Base-by-base conservation (phyloP, 2,888 invertebrate species). In the Zaprionus lineosus region DNA sequence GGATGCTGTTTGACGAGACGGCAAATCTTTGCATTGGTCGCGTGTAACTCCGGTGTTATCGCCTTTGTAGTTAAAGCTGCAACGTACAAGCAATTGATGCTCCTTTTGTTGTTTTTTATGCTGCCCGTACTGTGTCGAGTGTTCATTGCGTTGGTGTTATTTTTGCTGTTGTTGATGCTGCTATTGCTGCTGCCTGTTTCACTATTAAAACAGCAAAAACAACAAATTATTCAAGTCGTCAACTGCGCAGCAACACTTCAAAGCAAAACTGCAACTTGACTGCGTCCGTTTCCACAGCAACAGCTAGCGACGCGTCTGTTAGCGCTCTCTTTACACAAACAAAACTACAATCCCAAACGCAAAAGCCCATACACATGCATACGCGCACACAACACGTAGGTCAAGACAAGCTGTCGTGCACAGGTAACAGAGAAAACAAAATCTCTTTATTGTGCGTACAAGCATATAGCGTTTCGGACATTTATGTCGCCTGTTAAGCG, bases 11-110 rank as follows among this genome's bases (percentile, higher is more conserved):
- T 71, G 19, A 89, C 88, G 26, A 89, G 52, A 1, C 86, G 83
- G 12, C 88, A 89, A 14, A 89, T 83, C 65, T 86, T 88, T 0
- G 85, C 77, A 53, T 89, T 89, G 6, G 78, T 66, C 37, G 76
- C 74, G 24, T 84, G 87, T 62, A 82, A 70, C 34, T 88, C 87
- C 12, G 81, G 82, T 15, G 87, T 83, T n/a, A 51, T 69, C 34
- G 55, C 84, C 57, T 76, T 76, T 19, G 72, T 64, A 37, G 51
- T 51, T 2, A 72, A 26, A 14, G 67, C 18, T 6, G 68, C 34
- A 8, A 48, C 44, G 39, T 52, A 46, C 18, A 47, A 36, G 33
- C 53, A 34, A 55, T 14, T 52, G 26, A 39, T 48, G 18, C 12
- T 31, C n/a, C 12, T 9, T 19, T 50, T 63, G 39, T 9, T 44